Percentiles rank a stretch among this genome's conserved stretches.
phyloP scores from a whole-genome alignment of 2,888 invertebrate species.

The Galerucella nymphaeae region DNA sequence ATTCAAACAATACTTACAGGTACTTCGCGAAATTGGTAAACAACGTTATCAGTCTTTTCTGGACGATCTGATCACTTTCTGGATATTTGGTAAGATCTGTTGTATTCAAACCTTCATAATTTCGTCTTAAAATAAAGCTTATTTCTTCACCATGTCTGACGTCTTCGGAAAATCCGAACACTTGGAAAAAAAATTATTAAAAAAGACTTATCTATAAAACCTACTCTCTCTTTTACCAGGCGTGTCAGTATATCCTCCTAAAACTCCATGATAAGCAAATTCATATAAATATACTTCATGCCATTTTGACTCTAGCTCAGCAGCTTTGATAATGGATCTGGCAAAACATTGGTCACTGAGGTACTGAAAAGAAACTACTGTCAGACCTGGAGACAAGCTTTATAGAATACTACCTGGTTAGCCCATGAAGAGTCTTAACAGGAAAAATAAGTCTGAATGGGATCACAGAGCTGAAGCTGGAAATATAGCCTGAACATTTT shows the following conservation, averaged over 20 bases:
- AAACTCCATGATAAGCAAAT: conserved; percentile 47
- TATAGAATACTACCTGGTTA: too few species aligned
- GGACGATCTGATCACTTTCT: conserved; percentile 44
- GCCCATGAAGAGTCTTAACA: too few species aligned
- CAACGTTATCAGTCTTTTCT: conserved; percentile 45
- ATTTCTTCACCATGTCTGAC: conserved; percentile 49
- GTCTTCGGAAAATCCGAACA: conserved; percentile 43
- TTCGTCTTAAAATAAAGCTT: conserved; percentile 44
- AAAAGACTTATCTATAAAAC: neutral
- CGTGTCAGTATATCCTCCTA: conserved; percentile 47
- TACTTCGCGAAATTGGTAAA: conserved; percentile 51
- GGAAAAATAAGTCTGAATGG: too few species aligned
- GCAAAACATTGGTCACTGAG: conserved; percentile 49
- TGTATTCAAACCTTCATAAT: conserved; percentile 43
- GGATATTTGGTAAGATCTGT: conserved; percentile 47
- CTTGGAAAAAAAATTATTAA: conserved; percentile 23
- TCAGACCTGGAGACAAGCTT: neutral
- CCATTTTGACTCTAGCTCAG: conserved; percentile 45
- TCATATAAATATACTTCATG: conserved; percentile 49
- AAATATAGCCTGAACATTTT: too few species aligned
- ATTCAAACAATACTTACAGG: conserved; percentile 43
- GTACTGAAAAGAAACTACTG: conserved; percentile 40
- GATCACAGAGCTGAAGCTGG: too few species aligned
- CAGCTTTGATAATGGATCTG: conserved; percentile 48
- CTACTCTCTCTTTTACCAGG: conserved; percentile 36